Percentiles rank a stretch among this genome's conserved stretches.
Conservation (phyloP, 1,140 invertebrate species). For the Maconellicoccus hirsutus region DNA sequence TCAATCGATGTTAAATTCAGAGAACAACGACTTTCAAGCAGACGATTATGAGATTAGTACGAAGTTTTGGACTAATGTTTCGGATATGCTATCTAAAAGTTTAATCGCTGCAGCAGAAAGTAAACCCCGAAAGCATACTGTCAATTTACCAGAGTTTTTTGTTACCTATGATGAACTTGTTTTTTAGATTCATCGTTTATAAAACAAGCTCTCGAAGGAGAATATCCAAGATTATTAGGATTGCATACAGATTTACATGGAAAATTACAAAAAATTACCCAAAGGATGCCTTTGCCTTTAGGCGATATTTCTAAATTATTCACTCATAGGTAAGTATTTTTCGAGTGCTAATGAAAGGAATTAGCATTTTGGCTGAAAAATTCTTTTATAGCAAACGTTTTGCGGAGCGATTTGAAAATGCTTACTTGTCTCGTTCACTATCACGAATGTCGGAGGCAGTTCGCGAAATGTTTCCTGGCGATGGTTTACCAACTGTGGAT, state of each 20-base stretch:
- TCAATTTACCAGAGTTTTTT: not conserved
- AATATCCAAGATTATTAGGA: conserved; percentile 73
- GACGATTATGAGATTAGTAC: not conserved
- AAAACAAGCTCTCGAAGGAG: conserved; percentile 76
- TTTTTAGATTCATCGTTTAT: conserved; percentile 50
- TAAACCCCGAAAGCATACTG: not conserved
- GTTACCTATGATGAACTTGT: no score
- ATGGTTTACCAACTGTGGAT: conserved; percentile 46
- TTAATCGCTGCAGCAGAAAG: not conserved
- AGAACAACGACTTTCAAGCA: not conserved
- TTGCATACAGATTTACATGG: conserved; percentile 52
- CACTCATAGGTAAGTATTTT: conserved; percentile 25
- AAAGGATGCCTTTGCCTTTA: conserved; percentile 12
- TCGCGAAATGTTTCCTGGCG: conserved; percentile 62
- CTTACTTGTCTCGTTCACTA: conserved; percentile 72
- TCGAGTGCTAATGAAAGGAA: not conserved
- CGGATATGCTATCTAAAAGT: not conserved
- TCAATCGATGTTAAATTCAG: not conserved
- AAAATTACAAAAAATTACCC: conserved; percentile 34
- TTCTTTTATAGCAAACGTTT: conserved; percentile 29
- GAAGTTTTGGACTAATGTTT: not conserved
- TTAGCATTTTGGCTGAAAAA: not conserved
- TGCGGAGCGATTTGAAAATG: conserved; percentile 61
- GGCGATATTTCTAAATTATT: conserved; percentile 24
- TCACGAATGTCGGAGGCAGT: conserved; percentile 73